Percentiles rank a stretch among this genome's conserved stretches.
Evolutionary conservation across 1,140 invertebrate genomes (phyloP).

Genomic region (Zaprionus vittiger): DNA sequence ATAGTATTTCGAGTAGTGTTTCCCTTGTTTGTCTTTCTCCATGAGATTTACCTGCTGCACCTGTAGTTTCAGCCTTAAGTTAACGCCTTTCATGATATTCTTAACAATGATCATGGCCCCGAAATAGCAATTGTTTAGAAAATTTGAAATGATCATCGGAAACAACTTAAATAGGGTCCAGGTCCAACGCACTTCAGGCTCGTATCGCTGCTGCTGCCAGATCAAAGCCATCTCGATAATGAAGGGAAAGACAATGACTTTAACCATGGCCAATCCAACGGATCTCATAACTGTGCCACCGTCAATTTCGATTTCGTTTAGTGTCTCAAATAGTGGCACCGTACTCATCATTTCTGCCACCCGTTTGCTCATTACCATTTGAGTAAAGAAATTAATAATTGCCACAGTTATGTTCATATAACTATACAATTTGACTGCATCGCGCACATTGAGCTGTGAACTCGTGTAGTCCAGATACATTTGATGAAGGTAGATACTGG

Average conservation of each 20-base stretch:
- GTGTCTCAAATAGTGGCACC: slow-evolving; percentile 53
- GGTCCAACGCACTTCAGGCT: slow-evolving; percentile 49
- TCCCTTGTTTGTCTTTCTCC: slow-evolving; percentile 43
- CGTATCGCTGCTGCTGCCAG: slow-evolving; percentile 50
- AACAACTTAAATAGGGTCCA: slow-evolving; percentile 66
- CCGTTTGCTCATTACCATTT: slow-evolving; percentile 47
- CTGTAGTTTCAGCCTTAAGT: slow-evolving; percentile 41
- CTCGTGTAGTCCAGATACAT: slow-evolving; percentile 56
- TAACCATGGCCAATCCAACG: slow-evolving; percentile 49
- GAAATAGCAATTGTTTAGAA: slow-evolving; percentile 74
- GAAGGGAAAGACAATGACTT: slow-evolving; percentile 57
- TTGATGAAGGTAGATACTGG: slow-evolving; percentile 49
- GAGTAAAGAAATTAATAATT: slow-evolving; percentile 61
- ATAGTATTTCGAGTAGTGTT: slow-evolving; percentile 58
- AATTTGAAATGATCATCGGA: slow-evolving; percentile 64
- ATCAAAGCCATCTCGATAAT: slow-evolving; percentile 58
- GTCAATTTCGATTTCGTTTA: slow-evolving; percentile 47
- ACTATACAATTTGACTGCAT: slow-evolving; percentile 64
- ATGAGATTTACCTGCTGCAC: slow-evolving; percentile 61
- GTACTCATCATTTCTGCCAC: slow-evolving; percentile 57
- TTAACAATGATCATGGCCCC: slow-evolving; percentile 64
- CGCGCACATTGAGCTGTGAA: slow-evolving; percentile 55
- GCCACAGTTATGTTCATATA: slow-evolving; percentile 72
- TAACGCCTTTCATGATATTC: slow-evolving; percentile 54
- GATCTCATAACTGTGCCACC: slow-evolving; percentile 34